Conservation (phyloP, 2,797 vertebrate genomes). For the Hapalemur alaotrensis region DNA sequence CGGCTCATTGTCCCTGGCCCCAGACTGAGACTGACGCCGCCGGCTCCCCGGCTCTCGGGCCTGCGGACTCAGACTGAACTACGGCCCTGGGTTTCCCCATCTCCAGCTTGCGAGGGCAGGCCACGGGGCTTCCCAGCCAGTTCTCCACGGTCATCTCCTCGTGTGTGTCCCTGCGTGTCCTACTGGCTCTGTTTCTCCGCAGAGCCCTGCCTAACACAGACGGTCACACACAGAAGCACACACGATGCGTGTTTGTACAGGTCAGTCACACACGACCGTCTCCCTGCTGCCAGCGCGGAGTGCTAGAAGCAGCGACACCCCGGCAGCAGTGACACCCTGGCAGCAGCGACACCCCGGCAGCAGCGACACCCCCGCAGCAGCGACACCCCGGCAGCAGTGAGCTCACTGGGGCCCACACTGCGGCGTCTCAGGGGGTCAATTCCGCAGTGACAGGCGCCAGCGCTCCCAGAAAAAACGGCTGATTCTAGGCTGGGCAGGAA, state of each 20-base stretch:
- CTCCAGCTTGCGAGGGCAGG: neutral
- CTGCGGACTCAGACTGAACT: neutral
- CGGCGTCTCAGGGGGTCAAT: accelerated
- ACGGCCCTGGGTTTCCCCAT: too few relatives aligned
- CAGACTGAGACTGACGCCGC: neutral
- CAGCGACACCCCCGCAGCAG: too few relatives aligned
- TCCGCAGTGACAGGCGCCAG: neutral
- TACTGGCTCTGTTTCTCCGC: neutral
- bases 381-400: too few relatives aligned
- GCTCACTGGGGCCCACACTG: too few relatives aligned
- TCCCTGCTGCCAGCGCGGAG: neutral
- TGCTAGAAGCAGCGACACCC: too few relatives aligned
- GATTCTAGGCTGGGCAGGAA: neutral
- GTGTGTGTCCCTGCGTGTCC: neutral
- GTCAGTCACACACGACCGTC: neutral
- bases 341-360: too few relatives aligned
- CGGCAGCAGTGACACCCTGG: too few relatives aligned
- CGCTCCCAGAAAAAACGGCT: neutral
- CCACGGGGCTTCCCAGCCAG: neutral
- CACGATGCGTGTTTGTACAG: too few relatives aligned
- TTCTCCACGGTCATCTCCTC: too few relatives aligned
- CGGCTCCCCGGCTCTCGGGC: neutral
- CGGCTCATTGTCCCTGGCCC: neutral
- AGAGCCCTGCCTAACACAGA: too few relatives aligned
- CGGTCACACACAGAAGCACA: neutral